These are phyloP conservation scores for Drosophila algonquin DNA, from an alignment of 2,888 invertebrate species.

Conservation along the genomic window DNA sequence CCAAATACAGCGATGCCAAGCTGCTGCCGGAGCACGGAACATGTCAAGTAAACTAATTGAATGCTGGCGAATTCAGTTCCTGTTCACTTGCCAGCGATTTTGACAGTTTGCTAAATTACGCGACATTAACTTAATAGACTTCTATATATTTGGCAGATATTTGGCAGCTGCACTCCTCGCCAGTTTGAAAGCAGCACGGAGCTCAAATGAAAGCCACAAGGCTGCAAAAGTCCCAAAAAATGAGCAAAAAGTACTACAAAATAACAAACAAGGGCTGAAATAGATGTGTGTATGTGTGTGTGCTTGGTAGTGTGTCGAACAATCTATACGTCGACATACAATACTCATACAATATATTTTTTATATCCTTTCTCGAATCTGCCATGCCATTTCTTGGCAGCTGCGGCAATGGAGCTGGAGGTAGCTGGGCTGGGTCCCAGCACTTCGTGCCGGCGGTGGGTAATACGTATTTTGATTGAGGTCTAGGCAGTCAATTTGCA, in stretches of 20 bases:
- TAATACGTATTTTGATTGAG: conserved; percentile 53
- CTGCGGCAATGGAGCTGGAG: neutral
- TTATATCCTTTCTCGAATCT: conserved; percentile 35
- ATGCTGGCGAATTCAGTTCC: conserved; percentile 58
- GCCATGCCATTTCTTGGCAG: conserved; percentile 33
- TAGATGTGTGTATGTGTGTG: conserved; percentile 14
- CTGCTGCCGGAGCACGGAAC: conserved; percentile 15
- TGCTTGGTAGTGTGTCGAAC: conserved; percentile 2
- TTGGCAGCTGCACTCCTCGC: conserved; percentile 64
- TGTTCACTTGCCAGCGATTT: conserved; percentile 69
- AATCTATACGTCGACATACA: conserved; percentile 37
- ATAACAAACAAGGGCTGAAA: conserved; percentile 43
- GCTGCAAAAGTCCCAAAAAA: conserved; percentile 38
- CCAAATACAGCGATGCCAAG: conserved; percentile 7
- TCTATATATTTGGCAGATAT: conserved; percentile 70
- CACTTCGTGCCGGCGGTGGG: conserved; percentile 4
- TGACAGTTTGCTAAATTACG: conserved; percentile 79
- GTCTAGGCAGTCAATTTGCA: conserved; percentile 41
- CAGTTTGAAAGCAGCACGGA: conserved; percentile 28
- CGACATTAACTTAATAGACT: conserved; percentile 79
- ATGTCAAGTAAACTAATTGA: conserved; percentile 61
- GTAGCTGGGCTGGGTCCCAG: neutral
- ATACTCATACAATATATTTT: conserved; percentile 43
- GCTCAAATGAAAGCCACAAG: conserved; percentile 48
- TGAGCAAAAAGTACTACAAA: conserved; percentile 53